Conservation (phyloP, 2,797 vertebrate genomes). For the Tinamus major region DNA sequence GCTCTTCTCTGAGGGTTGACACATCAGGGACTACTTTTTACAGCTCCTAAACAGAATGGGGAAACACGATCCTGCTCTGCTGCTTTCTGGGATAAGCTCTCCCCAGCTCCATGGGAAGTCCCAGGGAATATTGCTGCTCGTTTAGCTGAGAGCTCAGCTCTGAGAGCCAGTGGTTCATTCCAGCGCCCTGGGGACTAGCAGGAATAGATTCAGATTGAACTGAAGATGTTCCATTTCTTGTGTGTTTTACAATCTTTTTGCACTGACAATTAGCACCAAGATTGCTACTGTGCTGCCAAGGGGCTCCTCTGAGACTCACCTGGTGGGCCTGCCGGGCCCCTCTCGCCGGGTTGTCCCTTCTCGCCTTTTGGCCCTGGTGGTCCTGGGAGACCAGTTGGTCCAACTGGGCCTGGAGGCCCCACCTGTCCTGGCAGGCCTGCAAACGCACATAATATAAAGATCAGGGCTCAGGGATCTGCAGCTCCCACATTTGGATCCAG, state of each 20-base stretch:
- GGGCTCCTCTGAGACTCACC: conserved; percentile 70
- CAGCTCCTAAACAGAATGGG: conserved; percentile 21
- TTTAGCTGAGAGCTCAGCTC: neutral
- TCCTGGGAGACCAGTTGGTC: conserved; percentile 78
- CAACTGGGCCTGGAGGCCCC: conserved; percentile 80
- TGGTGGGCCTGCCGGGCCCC: conserved; percentile 83
- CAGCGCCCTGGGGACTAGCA: neutral
- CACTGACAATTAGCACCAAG: neutral
- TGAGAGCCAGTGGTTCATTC: neutral
- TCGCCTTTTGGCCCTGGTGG: conserved; percentile 85
- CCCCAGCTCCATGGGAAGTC: neutral
- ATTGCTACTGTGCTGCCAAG: neutral
- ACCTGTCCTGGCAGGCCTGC: conserved; percentile 84
- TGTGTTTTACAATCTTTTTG: neutral
- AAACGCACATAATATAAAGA: neutral
- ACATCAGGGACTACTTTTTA: neutral
- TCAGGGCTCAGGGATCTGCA: neutral
- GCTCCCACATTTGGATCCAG: neutral
- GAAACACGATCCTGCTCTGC: conserved; percentile 30
- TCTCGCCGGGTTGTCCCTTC: conserved; percentile 81
- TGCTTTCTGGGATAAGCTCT: conserved; percentile 13
- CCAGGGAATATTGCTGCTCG: neutral
- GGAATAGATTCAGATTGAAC: neutral
- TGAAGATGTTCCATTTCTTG: neutral
- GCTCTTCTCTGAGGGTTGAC: conserved; percentile 4